Conservation (phyloP, 2,113 vertebrate species). For the Phalacrocorax carbo region DNA sequence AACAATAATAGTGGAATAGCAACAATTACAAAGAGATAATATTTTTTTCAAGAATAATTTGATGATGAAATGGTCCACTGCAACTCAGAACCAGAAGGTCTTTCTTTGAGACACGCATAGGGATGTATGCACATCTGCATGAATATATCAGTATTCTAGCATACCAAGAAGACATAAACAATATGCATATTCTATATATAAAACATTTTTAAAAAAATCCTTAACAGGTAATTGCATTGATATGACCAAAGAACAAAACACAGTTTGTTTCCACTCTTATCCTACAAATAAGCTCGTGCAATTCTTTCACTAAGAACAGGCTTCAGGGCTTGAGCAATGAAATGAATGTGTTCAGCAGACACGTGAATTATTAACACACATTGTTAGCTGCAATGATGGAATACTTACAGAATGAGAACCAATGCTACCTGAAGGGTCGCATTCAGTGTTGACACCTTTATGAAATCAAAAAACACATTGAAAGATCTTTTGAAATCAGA, state of each 20-base stretch:
- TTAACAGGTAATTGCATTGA: background rate
- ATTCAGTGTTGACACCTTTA: constrained; percentile 66
- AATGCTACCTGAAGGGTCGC: constrained; percentile 78
- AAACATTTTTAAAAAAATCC: background rate
- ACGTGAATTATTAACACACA: background rate
- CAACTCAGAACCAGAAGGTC: background rate
- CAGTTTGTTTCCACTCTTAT: background rate
- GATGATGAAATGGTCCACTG: background rate
- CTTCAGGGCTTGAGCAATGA: background rate
- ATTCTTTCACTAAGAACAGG: background rate
- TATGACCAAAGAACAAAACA: background rate
- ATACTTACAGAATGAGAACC: constrained; percentile 78
- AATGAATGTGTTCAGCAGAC: background rate
- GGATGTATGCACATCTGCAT: background rate
- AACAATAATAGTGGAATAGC: background rate
- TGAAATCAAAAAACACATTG: constrained; percentile 9
- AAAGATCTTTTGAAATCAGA: background rate
- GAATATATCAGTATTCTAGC: too few species aligned
- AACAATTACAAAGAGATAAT: background rate
- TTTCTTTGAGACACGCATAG: background rate
- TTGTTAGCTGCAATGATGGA: background rate
- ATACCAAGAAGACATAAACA: background rate
- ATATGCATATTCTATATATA: background rate
- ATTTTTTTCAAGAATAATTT: background rate
- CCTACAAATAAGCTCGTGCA: background rate